Evolutionary conservation across 2,113 vertebrate genomes (phyloP).

Genomic region (Mesocricetus auratus): DNA sequence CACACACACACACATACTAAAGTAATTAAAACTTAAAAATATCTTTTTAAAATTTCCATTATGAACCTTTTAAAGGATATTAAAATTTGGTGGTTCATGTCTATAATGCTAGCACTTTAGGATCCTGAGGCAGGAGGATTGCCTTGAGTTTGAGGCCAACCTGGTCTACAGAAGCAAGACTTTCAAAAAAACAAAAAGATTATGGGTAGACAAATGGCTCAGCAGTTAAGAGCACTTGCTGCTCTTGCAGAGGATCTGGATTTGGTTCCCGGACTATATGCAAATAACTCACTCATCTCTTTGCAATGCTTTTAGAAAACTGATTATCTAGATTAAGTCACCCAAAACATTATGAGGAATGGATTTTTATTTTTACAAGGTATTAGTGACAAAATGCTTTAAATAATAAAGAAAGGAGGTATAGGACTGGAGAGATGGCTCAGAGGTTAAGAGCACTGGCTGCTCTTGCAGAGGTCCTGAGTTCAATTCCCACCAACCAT

Average conservation of each 20-base stretch:
- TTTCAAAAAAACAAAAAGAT: background rate
- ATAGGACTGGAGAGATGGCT: too few relatives aligned
- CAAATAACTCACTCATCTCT: constrained; percentile 44
- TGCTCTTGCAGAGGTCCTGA: too few relatives aligned
- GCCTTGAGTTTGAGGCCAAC: background rate
- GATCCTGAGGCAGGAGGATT: background rate
- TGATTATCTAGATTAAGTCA: constrained; percentile 46
- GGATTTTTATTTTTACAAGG: constrained; percentile 40
- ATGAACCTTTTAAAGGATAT: background rate
- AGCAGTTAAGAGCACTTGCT: background rate
- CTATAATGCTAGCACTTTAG: background rate
- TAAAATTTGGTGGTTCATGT: background rate
- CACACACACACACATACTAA: background rate
- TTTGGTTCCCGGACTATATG: background rate
- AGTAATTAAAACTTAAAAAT: background rate
- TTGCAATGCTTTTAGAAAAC: constrained; percentile 60
- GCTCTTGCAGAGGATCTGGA: background rate
- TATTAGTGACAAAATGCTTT: constrained; percentile 50
- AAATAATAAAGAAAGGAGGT: too few relatives aligned
- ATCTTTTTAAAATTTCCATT: background rate
- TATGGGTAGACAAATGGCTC: background rate
- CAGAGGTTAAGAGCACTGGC: too few relatives aligned
- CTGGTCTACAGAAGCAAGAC: background rate
- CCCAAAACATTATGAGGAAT: constrained; percentile 39
- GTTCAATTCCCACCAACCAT: too few relatives aligned